Conservation (phyloP, 2,888 invertebrate genomes). For the Mesorhabditis spiculigera region DNA sequence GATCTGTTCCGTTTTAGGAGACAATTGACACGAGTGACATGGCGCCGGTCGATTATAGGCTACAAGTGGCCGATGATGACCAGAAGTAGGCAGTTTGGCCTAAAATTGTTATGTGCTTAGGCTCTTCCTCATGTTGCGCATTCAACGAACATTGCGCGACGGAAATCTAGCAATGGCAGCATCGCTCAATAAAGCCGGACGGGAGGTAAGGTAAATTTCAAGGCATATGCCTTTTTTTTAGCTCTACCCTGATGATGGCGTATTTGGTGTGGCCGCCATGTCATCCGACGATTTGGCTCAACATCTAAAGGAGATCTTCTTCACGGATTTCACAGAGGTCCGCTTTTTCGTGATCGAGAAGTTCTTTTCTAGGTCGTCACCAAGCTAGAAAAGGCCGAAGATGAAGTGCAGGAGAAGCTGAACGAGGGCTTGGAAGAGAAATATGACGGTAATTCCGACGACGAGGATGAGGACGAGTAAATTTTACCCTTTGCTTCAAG, state of each 20-base stretch:
- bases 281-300: conserved; percentile 79
- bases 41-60: conserved; percentile 18
- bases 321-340: conserved; percentile 69
- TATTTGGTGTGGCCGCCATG: conserved; percentile 81
- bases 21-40: conserved; percentile 14
- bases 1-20: not conserved
- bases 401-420: conserved; percentile 64
- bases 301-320: conserved; percentile 80
- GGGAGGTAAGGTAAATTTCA: conserved; percentile 71
- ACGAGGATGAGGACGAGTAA: conserved; percentile 52
- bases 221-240: not conserved
- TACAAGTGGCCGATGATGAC: conserved; percentile 15
- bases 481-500: conserved; percentile 8
- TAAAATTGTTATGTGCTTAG: conserved; percentile 62
- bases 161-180: conserved; percentile 75
- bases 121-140: conserved; percentile 79
- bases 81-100: conserved; percentile 14
- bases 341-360: conserved; percentile 14
- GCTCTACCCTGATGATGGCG: conserved; percentile 65
- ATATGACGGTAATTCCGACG: conserved; percentile 17
- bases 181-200: conserved; percentile 75
- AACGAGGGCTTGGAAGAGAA: conserved; percentile 18
- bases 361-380: conserved; percentile 12
- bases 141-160: conserved; percentile 75
- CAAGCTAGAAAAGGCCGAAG: conserved; percentile 76